Conservation (phyloP, 1,140 invertebrate species). For the Trichonephila clavipes region DNA sequence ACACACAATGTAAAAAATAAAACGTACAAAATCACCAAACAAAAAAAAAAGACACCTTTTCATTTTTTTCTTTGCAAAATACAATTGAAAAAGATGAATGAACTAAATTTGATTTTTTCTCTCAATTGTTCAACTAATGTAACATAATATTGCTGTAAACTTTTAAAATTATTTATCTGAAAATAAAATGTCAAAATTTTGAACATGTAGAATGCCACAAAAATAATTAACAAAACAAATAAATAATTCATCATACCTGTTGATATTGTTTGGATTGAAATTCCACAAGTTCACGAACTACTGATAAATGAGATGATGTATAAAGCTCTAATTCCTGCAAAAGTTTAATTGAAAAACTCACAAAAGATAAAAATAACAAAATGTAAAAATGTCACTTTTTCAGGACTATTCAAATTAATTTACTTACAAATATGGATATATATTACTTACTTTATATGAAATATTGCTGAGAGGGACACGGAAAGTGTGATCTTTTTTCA, state of each 20-base stretch:
- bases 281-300: constrained; percentile 87
- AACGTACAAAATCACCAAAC: too few species aligned
- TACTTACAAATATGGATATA: neutral
- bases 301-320: constrained; percentile 83
- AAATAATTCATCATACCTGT: constrained; percentile 83
- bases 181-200: too few species aligned
- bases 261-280: constrained; percentile 86
- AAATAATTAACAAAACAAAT: neutral
- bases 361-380: neutral
- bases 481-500: constrained; percentile 86
- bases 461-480: constrained; percentile 81
- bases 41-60: too few species aligned
- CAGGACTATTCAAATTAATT: neutral
- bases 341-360: neutral
- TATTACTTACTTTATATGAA: constrained; percentile 62
- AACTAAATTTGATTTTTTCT: too few species aligned
- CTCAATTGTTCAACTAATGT: too few species aligned
- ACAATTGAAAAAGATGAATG: too few species aligned
- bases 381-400: neutral
- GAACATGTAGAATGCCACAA: too few species aligned
- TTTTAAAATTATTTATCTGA: too few species aligned
- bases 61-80: too few species aligned
- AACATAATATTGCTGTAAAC: too few species aligned
- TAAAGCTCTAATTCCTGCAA: constrained; percentile 81
- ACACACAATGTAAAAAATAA: too few species aligned